Base-by-base conservation (phyloP, 2,888 invertebrate genomes). In the Epirrita christyi region DNA sequence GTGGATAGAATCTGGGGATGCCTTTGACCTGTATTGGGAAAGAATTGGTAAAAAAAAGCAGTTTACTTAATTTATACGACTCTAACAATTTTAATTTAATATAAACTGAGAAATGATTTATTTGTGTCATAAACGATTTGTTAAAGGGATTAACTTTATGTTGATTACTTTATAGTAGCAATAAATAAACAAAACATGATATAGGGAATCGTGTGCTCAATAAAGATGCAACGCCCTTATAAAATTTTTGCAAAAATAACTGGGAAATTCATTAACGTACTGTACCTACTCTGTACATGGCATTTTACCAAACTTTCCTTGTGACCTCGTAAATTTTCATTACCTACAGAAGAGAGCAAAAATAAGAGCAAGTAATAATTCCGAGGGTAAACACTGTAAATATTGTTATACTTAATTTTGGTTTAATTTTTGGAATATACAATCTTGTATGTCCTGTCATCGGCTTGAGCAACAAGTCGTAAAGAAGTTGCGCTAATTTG, bases 271-370 rank as follows among this genome's bases (percentile, higher is more conserved):
- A 61, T 70, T 63, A 68, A 61, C 55, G 59, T 7, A 29, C n/a
- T 9, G 29, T 6, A 29, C 29, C 29, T 2, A 21, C 21, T 21
- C 21, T 62, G 63, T 64, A 73, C 66, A 72, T 75, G 74, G 75
- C 75, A 78, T 67, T 71, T 70, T 75, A 76, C 76, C 77, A 72
- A 77, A 77, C 69, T 73, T 75, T 70, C 64, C 68, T 64, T 70
- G 61, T 44, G 70, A 61, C 75, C 78, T 75, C 80, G 73, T 82
- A 78, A 78, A 81, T 82, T 75, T 74, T 79, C 79, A 78, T 81
- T 78, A 78, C 72, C 66, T 66, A 76, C 70, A 67, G 66, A 75
- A 75, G 76, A 72, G 66, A 71, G 69, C 66, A 65, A 75, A 71
- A 53, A 14, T 44, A 70, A 72, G 68, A 67, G 61, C 66, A 63